phyloP scores from a whole-genome alignment of 2,113 vertebrate genomes.

The Rhynchomys soricoides region DNA sequence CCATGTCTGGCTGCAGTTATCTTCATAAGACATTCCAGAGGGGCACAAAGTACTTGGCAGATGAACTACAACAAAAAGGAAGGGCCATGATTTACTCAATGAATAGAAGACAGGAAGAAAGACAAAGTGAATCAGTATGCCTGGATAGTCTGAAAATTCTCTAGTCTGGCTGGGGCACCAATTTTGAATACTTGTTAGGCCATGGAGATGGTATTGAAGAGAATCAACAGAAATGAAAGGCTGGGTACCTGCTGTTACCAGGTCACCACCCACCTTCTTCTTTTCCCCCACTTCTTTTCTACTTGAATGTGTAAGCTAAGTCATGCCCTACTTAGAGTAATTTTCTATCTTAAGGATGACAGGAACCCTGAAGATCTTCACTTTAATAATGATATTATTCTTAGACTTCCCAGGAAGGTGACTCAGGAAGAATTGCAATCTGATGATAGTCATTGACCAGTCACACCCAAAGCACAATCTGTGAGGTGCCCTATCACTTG shows the following conservation, averaged over 20 bases:
- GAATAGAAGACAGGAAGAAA: neutral
- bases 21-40: neutral
- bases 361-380: neutral
- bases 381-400: slow-evolving; percentile 1
- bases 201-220: neutral
- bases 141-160: neutral
- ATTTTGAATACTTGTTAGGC: neutral
- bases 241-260: neutral
- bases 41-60: neutral
- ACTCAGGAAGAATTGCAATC: neutral
- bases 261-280: neutral
- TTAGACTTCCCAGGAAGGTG: slow-evolving; percentile 6
- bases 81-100: neutral
- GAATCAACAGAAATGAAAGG: neutral
- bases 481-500: neutral
- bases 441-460: neutral
- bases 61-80: neutral
- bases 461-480: neutral
- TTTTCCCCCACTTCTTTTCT: neutral
- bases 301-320: neutral
- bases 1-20: neutral
- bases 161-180: neutral
- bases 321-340: neutral
- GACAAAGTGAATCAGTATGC: neutral
- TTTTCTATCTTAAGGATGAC: neutral